Evolutionary conservation across 2,113 vertebrate genomes (phyloP).

Genomic region (Jaculus jaculus): DNA sequence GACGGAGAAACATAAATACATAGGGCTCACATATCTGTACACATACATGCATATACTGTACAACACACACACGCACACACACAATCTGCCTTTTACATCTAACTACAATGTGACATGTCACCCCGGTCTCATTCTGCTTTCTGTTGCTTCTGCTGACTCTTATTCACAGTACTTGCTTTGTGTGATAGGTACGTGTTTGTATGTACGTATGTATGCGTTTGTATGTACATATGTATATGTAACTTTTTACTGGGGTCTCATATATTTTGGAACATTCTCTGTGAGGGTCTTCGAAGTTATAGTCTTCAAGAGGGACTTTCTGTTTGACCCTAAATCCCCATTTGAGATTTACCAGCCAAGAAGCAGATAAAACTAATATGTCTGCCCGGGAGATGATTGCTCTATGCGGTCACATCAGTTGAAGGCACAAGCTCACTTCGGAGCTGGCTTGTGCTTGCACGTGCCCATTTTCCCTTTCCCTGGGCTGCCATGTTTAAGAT

Average conservation of each 20-base stretch:
- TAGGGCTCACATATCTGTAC: too few relatives aligned
- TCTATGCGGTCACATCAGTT: neutral
- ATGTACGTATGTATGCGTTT: too few relatives aligned
- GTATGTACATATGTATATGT: too few relatives aligned
- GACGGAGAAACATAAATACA: too few relatives aligned
- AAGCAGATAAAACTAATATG: neutral
- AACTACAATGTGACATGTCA: neutral
- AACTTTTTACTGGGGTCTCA: neutral
- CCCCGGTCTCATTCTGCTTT: neutral
- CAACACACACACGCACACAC: too few relatives aligned
- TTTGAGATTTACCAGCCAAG: neutral
- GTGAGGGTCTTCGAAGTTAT: neutral
- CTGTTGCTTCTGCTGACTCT: neutral
- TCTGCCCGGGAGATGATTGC: neutral
- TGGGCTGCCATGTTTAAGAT: neutral
- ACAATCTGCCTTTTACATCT: neutral
- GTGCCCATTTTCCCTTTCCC: neutral
- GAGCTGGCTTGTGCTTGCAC: neutral
- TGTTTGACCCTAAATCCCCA: neutral
- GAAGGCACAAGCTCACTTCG: neutral
- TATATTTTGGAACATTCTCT: neutral
- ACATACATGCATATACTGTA: too few relatives aligned
- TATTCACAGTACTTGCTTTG: neutral
- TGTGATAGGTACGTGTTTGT: too few relatives aligned
- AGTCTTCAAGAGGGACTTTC: neutral